These are phyloP conservation scores for Babylonia areolata DNA, from an alignment of 1,140 invertebrate genomes.

Conservation along the genomic window DNA sequence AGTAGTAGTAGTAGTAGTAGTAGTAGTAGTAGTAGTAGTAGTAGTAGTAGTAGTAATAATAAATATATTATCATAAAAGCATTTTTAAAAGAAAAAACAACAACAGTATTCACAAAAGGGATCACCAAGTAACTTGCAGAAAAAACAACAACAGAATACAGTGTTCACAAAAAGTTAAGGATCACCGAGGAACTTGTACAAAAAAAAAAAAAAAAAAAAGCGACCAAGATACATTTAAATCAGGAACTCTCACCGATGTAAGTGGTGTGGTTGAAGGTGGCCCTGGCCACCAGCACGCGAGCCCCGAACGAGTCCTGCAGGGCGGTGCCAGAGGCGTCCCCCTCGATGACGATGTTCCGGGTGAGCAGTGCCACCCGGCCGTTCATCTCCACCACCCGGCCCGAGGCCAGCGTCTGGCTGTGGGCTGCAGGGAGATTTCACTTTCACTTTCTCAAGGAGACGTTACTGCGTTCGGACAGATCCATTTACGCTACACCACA, in stretches of 20 bases:
- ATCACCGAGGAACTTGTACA: too few species aligned
- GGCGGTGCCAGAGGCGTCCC: constrained; percentile 60
- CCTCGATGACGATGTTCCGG: constrained; percentile 51
- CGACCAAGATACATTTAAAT: too few species aligned
- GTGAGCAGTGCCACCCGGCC: constrained; percentile 71
- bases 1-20: neutral
- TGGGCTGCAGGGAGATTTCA: constrained; percentile 40
- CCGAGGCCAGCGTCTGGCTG: constrained; percentile 50
- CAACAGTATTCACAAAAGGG: too few species aligned
- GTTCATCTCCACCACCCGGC: constrained; percentile 48
- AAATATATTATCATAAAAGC: too few species aligned
- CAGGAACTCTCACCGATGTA: constrained; percentile 48
- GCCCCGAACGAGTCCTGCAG: constrained; percentile 69
- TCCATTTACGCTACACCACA: neutral
- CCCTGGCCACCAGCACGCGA: constrained; percentile 65
- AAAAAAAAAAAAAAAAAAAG: too few species aligned
- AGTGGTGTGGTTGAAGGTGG: constrained; percentile 13
- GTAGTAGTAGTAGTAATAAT: neutral
- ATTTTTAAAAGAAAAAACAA: neutral
- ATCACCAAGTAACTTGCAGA: too few species aligned
- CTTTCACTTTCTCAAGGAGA: neutral
- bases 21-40: neutral
- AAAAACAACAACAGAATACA: too few species aligned
- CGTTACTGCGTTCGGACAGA: too few species aligned
- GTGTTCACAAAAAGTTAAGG: too few species aligned